These are phyloP conservation scores for Tympanuchus pallidicinctus DNA, from an alignment of 2,113 vertebrate genomes.

Conservation along the genomic window DNA sequence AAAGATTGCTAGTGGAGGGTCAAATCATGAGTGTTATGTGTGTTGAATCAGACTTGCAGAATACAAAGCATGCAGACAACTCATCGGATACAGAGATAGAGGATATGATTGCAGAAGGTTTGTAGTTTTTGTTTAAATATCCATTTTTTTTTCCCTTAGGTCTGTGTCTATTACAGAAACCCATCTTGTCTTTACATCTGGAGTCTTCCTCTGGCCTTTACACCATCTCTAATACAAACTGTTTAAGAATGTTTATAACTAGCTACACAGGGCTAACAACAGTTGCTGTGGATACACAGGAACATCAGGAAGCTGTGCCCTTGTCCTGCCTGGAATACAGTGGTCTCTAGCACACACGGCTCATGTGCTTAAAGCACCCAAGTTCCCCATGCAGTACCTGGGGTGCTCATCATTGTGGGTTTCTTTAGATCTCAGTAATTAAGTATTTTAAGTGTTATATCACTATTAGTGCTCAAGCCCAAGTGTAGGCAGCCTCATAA, in stretches of 20 bases:
- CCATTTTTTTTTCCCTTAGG: not conserved
- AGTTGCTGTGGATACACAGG: not conserved
- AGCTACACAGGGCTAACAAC: not conserved
- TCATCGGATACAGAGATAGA: constrained; percentile 91
- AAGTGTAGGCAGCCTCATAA: not conserved
- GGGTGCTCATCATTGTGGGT: not conserved
- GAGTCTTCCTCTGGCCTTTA: not conserved
- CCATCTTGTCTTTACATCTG: not conserved
- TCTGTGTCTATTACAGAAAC: not conserved
- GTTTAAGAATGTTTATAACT: not conserved
- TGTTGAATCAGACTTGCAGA: constrained; percentile 83
- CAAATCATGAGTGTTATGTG: constrained; percentile 82
- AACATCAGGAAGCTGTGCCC: not conserved
- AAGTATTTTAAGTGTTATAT: not conserved
- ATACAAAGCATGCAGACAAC: constrained; percentile 86
- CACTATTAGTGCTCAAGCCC: not conserved
- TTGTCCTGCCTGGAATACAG: not conserved
- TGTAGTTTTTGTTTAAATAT: constrained; percentile 56
- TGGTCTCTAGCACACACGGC: not conserved
- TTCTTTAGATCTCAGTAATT: not conserved
- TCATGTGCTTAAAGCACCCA: not conserved
- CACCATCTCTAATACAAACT: not conserved
- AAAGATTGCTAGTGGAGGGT: constrained; percentile 82
- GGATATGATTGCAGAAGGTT: constrained; percentile 86
- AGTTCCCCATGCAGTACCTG: not conserved